phyloP scores from a whole-genome alignment of 2,113 vertebrate genomes.

The Hypanus sabinus region DNA sequence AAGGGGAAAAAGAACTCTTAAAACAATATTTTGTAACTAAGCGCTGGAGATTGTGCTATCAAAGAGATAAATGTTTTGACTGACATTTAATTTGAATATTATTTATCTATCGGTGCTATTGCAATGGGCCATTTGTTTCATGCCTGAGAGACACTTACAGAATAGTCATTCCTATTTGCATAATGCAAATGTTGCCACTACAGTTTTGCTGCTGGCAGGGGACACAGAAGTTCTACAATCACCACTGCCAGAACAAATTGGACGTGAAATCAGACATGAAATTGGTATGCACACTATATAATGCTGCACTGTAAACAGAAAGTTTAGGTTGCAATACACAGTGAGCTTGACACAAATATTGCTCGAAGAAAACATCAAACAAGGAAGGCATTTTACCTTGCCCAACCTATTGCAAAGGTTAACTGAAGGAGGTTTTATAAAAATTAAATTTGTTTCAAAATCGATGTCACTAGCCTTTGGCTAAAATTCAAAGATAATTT shows the following conservation, averaged over 20 bases:
- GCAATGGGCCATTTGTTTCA: background rate
- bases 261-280: background rate
- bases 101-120: background rate
- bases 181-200: background rate
- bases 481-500: slow-evolving; percentile 51
- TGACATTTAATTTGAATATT: background rate
- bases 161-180: background rate
- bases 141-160: too few species aligned
- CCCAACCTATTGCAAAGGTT: background rate
- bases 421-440: background rate
- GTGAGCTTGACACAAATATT: background rate
- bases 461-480: slow-evolving; percentile 35
- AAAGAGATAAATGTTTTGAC: background rate
- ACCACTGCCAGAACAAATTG: background rate
- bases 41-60: background rate
- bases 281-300: background rate
- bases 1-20: background rate
- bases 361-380: slow-evolving; percentile 29
- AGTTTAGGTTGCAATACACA: background rate
- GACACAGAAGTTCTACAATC: slow-evolving; percentile 12
- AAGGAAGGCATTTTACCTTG: background rate
- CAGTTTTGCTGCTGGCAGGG: background rate
- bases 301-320: background rate
- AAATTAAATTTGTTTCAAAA: slow-evolving; percentile 28
- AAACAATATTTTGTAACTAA: background rate